A percentile compares a stretch with the other conserved stretches of the same genome.
Conservation (phyloP, 2,888 invertebrate genomes). For the Clepsis dumicolana region DNA sequence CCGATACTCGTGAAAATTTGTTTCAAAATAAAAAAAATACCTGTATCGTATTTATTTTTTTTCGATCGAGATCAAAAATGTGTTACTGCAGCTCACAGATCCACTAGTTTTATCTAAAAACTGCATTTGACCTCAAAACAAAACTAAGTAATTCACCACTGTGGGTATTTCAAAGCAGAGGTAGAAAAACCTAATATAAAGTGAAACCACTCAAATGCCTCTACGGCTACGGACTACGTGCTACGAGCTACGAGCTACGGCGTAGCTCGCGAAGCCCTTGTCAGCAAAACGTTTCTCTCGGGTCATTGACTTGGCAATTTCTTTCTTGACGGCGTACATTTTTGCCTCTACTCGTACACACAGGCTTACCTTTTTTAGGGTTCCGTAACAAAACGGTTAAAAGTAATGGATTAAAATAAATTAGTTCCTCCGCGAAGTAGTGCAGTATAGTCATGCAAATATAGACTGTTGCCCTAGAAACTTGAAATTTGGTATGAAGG, state of each 20-base stretch:
- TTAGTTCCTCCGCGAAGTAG: too few relatives aligned
- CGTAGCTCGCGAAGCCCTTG: constrained; percentile 28
- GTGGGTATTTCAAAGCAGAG: background rate
- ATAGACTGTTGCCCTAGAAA: too few relatives aligned
- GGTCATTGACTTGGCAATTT: constrained; percentile 38
- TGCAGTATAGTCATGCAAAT: too few relatives aligned
- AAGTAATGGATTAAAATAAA: too few relatives aligned
- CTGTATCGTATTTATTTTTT: too few relatives aligned
- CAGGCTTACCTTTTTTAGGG: background rate
- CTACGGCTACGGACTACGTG: constrained; percentile 20
- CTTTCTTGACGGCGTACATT: constrained; percentile 14
- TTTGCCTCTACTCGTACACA: background rate
- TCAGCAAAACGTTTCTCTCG: constrained; percentile 40
- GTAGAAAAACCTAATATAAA: constrained; percentile 28
- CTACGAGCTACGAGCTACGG: constrained; percentile 37
- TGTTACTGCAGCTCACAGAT: too few relatives aligned
- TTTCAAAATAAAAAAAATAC: too few relatives aligned
- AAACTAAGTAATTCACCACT: background rate
- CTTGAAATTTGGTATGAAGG: too few relatives aligned
- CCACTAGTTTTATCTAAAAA: too few relatives aligned
- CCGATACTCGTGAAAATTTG: too few relatives aligned
- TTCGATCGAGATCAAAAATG: too few relatives aligned
- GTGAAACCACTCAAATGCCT: constrained; percentile 37
- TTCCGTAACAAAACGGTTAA: too few relatives aligned
- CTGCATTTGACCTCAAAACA: background rate